A percentile compares a stretch with the other conserved stretches of the same genome.
Evolutionary conservation across 2,888 invertebrate genomes (phyloP).

Genomic region (Noctuana brunneofusca): DNA sequence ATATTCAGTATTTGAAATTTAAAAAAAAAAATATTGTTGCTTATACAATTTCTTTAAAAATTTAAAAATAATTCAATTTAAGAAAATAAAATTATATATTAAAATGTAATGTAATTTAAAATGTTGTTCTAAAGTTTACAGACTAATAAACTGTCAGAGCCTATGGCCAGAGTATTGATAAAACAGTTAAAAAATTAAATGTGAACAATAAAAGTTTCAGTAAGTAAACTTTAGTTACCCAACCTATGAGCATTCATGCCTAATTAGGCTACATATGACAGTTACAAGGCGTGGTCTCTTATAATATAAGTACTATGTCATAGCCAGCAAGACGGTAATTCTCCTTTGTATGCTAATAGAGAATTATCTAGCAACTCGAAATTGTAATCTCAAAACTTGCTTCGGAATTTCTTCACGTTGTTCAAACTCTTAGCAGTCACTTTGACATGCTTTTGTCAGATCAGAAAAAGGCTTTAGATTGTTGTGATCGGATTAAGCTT

Average conservation of each 20-base stretch:
- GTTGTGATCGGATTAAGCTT: constrained; percentile 23
- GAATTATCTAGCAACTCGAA: constrained; percentile 81
- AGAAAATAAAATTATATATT: no score
- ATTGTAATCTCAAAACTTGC: constrained; percentile 80
- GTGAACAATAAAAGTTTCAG: constrained; percentile 9
- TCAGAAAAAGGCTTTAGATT: constrained; percentile 28
- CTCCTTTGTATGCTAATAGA: constrained; percentile 82
- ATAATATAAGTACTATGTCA: constrained; percentile 69
- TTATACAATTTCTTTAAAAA: neutral
- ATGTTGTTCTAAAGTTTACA: no score
- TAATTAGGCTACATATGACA: constrained; percentile 81
- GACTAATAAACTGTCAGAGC: no score
- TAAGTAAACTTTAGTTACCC: constrained; percentile 16
- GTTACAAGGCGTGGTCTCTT: constrained; percentile 77
- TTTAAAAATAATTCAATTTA: no score
- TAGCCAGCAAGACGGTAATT: constrained; percentile 67
- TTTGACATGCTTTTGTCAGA: constrained; percentile 34
- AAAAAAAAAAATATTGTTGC: neutral
- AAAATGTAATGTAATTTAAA: no score
- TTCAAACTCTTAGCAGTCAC: constrained; percentile 45
- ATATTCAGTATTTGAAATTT: neutral
- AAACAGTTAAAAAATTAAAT: neutral
- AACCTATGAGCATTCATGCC: constrained; percentile 50
- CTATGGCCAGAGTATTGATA: neutral
- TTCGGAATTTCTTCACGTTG: constrained; percentile 80